Evolutionary conservation across 2,888 invertebrate species (phyloP), one percentile per base, ranked within the genome.

Genomic region (Drosophila fungiperda): DNA sequence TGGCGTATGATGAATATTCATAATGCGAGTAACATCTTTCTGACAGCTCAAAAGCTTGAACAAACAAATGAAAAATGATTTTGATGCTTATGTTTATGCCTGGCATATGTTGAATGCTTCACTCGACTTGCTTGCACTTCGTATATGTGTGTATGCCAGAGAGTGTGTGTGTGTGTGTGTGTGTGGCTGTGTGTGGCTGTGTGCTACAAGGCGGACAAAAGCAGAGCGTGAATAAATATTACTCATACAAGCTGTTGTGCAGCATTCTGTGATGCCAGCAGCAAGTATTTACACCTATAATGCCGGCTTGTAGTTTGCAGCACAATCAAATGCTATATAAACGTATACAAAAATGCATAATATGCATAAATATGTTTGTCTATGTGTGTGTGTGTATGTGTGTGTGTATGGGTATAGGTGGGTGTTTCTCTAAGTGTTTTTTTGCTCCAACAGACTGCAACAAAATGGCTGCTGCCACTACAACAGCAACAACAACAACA

Each of bases 61-160:
- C 87, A 89, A 89, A 89, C 87, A 89, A 89, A 87, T 87, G 87
- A 87, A 87, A 87, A 87, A 87, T 87, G 88, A 89, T 86, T 87
- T 87, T 89, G 78, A 86, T 87, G 86, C 86, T 87, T 89, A 82
- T 89, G 85, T 78, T 89, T 86, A 88, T 89, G 87, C 87, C 67
- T 82, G 82, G 87, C 87, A 87, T 89, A 89, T 89, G 87, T 72
- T 87, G 85, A 83, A 83, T 87, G 74, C 80, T 75, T 57, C 66
- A 61, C 76, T 72, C 79, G 72, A 79, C 77, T 79, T 62, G 78
- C 59, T 50, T 63, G 69, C 73, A 73, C 71, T 55, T 72, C 42
- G 35, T 40, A 36, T 17, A 33, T 53, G 35, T 49, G 35, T 54
- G 32, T 35, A n/a, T n/a, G n/a, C n/a, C n/a, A n/a, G n/a, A n/a